Base-by-base conservation (phyloP, 2,113 vertebrate species). In the Antechinus stuartii region DNA sequence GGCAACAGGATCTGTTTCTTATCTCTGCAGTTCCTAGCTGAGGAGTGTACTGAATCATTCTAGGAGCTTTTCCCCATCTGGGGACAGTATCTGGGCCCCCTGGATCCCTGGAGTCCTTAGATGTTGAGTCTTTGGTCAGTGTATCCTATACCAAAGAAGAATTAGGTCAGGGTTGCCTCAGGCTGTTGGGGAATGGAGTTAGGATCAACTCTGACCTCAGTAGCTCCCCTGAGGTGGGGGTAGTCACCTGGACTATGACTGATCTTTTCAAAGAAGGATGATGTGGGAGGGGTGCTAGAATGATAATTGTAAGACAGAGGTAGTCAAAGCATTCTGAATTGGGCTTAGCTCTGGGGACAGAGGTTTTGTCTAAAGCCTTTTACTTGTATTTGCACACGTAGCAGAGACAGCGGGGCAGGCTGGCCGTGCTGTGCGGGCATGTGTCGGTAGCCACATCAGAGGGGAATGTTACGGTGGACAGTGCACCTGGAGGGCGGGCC, bases 401-500 rank as follows among this genome's bases (percentile, higher is more conserved):
- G 96, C 96, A 96, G 96, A 97, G 96, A 96, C 95, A 94, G 94
- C 97, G 91, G 98, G 98, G 47, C 47, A 30, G 89, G 89, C 89
- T 47, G 46, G 46, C 98, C 96, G 97, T 97, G 97, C 98, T 97
- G 68, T 53, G 96, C 98, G 97, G 98, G 97, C 97, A 98, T 99
- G 98, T 16, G 84, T 97, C 98, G 95, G 97, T 97, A 96, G 96
- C 96, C 94, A 68, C 98, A 68, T 12, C 92, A 46, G 97, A 96
- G 98, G 98, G 99, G 99, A 98, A 99, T 99, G 99, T 99, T 99
- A 97, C 99, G 99, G 99, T 99, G 99, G 99, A 99, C 99, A 25
- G 99, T 99, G 98, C 99, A 99, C 98, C 99, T 99, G 98, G 99
- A 99, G 99, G 99, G 99, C 76, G 99, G 99, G 98, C 99, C 99